phyloP scores from a whole-genome alignment of 2,113 vertebrate genomes.

The Odontesthes bonariensis region DNA sequence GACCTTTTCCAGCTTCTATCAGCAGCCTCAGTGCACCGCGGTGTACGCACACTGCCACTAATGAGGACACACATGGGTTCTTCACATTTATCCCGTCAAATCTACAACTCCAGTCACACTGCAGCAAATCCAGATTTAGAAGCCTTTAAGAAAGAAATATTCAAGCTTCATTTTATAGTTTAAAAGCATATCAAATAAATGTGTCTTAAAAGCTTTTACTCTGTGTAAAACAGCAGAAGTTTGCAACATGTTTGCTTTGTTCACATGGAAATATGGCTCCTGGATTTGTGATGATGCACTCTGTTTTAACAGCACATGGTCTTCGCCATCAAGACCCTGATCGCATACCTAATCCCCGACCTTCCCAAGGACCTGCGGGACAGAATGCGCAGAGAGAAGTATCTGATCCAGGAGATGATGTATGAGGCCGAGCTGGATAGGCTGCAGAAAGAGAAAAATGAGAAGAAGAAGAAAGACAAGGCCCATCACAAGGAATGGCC shows the following conservation, averaged over 20 bases:
- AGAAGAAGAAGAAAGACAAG: conserved; percentile 87
- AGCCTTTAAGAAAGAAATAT: conserved; percentile 1
- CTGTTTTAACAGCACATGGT: conserved; percentile 89
- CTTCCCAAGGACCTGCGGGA: conserved; percentile 96
- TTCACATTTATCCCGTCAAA: not conserved
- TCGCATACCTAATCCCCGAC: conserved; percentile 97
- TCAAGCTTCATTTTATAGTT: conserved; percentile 5
- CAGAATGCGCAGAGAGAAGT: conserved; percentile 96
- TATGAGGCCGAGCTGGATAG: conserved; percentile 95
- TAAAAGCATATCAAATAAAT: conserved; percentile 3
- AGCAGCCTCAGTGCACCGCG: not conserved
- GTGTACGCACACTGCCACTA: not conserved
- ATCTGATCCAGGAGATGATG: conserved; percentile 99
- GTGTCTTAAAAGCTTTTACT: not conserved
- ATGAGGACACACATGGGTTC: not conserved
- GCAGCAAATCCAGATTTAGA: conserved; percentile 18
- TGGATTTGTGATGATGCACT: not conserved
- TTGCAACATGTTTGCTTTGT: not conserved
- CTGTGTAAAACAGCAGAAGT: not conserved
- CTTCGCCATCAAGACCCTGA: conserved; percentile 96
- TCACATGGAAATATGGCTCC: not conserved
- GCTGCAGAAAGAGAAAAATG: conserved; percentile 91
- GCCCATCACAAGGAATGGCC: conserved; percentile 93
- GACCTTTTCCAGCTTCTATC: not conserved
- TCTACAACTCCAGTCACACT: not conserved